phyloP scores from a whole-genome alignment of 1,140 invertebrate species.

The Cyphomyrmex costatus region DNA sequence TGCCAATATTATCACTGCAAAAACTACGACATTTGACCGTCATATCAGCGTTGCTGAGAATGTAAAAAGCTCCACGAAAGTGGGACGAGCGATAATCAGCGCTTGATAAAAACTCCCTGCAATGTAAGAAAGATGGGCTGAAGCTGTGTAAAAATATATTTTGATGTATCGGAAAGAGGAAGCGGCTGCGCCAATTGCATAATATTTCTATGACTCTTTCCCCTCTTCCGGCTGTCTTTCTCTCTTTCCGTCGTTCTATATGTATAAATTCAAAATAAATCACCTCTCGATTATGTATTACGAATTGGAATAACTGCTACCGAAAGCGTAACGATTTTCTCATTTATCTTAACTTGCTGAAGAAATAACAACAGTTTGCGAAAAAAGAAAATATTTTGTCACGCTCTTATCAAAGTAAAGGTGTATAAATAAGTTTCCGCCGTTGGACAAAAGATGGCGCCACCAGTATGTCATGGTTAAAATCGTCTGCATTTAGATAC shows the following conservation, averaged over 20 bases:
- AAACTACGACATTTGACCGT: constrained; percentile 41
- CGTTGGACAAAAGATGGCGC: too few relatives aligned
- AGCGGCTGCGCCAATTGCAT: neutral
- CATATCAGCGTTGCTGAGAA: constrained; percentile 40
- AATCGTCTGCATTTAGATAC: too few relatives aligned
- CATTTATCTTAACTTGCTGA: neutral
- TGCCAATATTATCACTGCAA: constrained; percentile 59
- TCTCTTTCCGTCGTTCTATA: neutral
- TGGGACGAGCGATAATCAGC: constrained; percentile 58
- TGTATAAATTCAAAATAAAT: constrained; percentile 15
- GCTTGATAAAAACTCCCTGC: constrained; percentile 15
- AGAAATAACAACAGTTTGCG: neutral
- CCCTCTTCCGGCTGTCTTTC: neutral
- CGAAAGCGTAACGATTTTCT: neutral
- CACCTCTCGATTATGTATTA: neutral
- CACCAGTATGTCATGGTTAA: too few relatives aligned
- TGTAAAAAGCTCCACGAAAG: constrained; percentile 43
- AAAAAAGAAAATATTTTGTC: neutral
- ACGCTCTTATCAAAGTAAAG: neutral
- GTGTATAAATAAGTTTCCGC: too few relatives aligned
- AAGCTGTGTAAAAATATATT: constrained; percentile 6
- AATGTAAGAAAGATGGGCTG: constrained; percentile 5
- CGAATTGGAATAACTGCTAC: neutral
- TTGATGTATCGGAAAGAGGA: constrained; percentile 43
- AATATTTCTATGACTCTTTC: neutral